Evolutionary conservation across 2,888 invertebrate genomes (phyloP), one percentile per base, ranked within the genome.

Genomic region (Rhorus exstirpatorius): DNA sequence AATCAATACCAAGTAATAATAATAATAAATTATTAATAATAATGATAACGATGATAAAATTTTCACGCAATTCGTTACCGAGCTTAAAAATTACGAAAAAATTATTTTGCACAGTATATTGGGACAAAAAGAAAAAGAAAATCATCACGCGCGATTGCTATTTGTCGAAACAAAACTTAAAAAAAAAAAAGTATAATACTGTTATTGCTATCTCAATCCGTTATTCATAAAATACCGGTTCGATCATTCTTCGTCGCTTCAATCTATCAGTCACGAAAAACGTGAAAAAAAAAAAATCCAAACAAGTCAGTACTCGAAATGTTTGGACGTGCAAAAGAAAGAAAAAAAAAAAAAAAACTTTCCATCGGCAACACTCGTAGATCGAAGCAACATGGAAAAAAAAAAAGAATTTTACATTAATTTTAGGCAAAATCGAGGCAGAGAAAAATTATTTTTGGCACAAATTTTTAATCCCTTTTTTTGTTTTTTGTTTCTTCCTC

Each of bases 121-220:
- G 41, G 58, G 21, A 74, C n/a, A 68, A 68, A 74, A n/a, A n/a
- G n/a, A n/a, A n/a, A n/a, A 60, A 60, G 63, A 24, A 19, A 44
- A 10, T 2, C 14, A 70, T 55, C 55, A 70, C 44, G 12, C 44
- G 41, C 24, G 63, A 26, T 26, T 12, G 17, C 10, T 26, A 8
- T 38, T 21, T 41, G n/a, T 21, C n/a, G 41, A 35, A 61, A 44
- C 17, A 10, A 80, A 74, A 65, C 49, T 31, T 46, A 58, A 31
- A 68, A 77, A 77, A 58, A 51, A 67, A 72, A 81, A 55, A 35
- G 67, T 72, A 38, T 81, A 81, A 72, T 81, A 81, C 81, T 81
- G 81, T 77, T 81, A 81, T 81, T 81, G 81, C 81, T 81, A 51
- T 77, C 67, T 68, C 72, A 53, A 70, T n/a, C 14, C 44, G 35